Base-by-base conservation (phyloP, 2,113 vertebrate species). In the Clinocottus analis region DNA sequence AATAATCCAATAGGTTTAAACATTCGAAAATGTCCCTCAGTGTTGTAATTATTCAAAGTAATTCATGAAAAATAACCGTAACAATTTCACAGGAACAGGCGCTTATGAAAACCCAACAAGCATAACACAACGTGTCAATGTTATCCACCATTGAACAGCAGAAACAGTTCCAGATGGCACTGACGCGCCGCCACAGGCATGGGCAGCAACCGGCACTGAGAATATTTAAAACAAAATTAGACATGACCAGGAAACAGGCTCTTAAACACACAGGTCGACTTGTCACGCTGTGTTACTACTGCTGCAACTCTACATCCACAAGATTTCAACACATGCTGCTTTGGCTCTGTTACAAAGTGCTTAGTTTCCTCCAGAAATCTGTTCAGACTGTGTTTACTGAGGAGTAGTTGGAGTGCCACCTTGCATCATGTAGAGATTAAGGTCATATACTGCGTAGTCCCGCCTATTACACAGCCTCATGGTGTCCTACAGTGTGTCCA, bases 221-320 rank as follows among this genome's bases (percentile, higher is more conserved):
- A 91, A 85, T 55, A 83, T 63, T 87, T 78, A 59, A 64, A 83
- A 87, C 76, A 75, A 79, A 81, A 80, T 64, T 62, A 92, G 84
- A 90, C 65, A 17, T 74, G 75, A 84, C 86, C 23, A 77, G 83
- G 89, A 87, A 86, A 84, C 78, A 75, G 65, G 64, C 79, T 79
- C 75, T 88, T 88, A 85, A 86, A 90, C 84, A 88, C 80, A 76
- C 33, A 85, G 83, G 87, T 88, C 84, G 90, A 84, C 83, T 62
- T 80, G 84, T 79, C 89, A 82, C 83, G 80, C 59, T 76, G 77
- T 67, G 75, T 91, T 89, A 84, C 65, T 49, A 41, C 72, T 76
- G 41, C 66, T 77, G 61, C 53, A 51, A 68, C 72, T 23, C 75
- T 69, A 67, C 75, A 62, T 78, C 63, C 55, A 19, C 72, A 65